phyloP scores from a whole-genome alignment of 2,888 invertebrate genomes.

The Microctonus hyperodae region DNA sequence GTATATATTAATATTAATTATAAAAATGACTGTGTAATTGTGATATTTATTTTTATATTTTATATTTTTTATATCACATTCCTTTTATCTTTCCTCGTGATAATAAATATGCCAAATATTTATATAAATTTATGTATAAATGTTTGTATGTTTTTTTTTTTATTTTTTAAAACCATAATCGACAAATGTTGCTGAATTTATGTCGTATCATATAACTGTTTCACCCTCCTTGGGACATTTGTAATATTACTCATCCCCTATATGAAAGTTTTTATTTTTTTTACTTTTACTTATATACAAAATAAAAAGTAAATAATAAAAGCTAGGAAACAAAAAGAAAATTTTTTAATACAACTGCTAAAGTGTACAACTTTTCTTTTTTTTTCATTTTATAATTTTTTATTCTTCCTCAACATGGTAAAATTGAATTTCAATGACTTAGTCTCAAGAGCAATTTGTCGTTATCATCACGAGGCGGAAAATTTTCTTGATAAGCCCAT shows the following conservation, averaged over 20 bases:
- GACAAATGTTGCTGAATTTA: slow-evolving; percentile 1
- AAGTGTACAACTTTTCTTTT: background rate
- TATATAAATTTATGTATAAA: background rate
- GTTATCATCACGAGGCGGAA: slow-evolving; percentile 32
- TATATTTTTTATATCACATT: background rate
- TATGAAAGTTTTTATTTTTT: slow-evolving; percentile 1
- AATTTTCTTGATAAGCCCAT: slow-evolving; percentile 29
- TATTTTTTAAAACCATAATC: background rate
- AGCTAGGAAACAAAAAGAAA: background rate
- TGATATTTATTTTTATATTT: background rate
- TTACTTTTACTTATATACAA: too few species aligned
- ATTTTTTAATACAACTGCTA: background rate
- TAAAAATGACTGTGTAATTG: background rate
- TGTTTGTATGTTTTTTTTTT: too few species aligned
- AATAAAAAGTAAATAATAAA: background rate
- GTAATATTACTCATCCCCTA: background rate
- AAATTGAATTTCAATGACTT: slow-evolving; percentile 31
- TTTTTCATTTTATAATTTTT: background rate
- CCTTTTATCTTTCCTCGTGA: background rate
- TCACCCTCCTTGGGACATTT: background rate
- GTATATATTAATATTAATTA: too few species aligned
- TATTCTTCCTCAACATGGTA: background rate
- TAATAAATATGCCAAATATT: background rate
- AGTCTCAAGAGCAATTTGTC: slow-evolving; percentile 28
- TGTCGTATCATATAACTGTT: background rate